Evolutionary conservation across 2,797 vertebrate genomes (phyloP).

Genomic region (Scomberomorus guttatus): DNA sequence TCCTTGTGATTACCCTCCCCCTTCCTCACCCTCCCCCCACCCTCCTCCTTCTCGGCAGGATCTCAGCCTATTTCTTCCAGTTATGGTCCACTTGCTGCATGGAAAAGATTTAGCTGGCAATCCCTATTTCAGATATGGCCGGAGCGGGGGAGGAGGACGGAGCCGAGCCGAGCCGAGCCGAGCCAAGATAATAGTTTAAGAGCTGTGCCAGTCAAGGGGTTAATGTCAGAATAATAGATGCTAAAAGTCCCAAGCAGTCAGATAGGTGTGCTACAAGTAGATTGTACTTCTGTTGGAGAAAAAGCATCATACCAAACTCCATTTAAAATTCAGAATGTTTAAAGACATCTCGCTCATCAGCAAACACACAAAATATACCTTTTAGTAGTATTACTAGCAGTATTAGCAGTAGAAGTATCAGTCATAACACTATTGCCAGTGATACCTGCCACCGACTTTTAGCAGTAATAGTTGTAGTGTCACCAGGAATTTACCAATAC

Average conservation of each 20-base stretch:
- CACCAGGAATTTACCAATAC: too few relatives aligned
- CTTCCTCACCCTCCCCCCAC: not conserved
- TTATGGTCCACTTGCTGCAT: slow-evolving; percentile 62
- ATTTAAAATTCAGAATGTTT: not conserved
- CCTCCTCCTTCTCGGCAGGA: slow-evolving; percentile 35
- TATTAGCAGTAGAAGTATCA: too few relatives aligned
- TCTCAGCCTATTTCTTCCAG: slow-evolving; percentile 66
- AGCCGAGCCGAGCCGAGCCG: not conserved
- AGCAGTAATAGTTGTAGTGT: too few relatives aligned
- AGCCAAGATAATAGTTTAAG: slow-evolving; percentile 48
- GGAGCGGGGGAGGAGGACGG: not conserved
- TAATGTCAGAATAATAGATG: slow-evolving; percentile 28
- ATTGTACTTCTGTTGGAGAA: not conserved
- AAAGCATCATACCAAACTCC: not conserved
- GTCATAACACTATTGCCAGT: too few relatives aligned
- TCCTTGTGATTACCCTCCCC: too few relatives aligned
- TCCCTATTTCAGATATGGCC: slow-evolving; percentile 48
- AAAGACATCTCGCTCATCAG: not conserved
- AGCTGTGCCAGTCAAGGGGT: not conserved
- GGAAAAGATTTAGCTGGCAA: slow-evolving; percentile 55
- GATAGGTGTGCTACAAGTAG: not conserved
- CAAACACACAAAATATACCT: too few relatives aligned
- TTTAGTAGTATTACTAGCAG: too few relatives aligned
- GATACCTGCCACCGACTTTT: too few relatives aligned
- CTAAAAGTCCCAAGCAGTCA: not conserved